These are phyloP conservation scores for Clupea harengus DNA, from an alignment of 2,113 vertebrate genomes.

Conservation along the genomic window DNA sequence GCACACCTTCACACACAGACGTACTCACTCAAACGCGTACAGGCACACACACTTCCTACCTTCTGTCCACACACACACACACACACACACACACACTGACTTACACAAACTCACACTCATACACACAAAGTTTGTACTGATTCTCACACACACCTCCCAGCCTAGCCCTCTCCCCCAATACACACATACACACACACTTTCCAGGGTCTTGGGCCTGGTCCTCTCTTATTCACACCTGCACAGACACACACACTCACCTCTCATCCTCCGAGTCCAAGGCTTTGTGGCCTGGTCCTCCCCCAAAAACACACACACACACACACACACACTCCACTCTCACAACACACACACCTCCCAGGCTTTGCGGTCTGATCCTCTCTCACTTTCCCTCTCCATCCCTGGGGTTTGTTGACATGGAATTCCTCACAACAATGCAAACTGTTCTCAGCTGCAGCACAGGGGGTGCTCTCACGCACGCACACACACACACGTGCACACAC, in stretches of 20 bases:
- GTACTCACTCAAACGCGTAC: neutral
- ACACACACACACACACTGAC: neutral
- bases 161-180: neutral
- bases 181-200: neutral
- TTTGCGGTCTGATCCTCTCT: neutral
- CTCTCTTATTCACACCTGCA: neutral
- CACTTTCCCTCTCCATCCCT: slow-evolving; percentile 41
- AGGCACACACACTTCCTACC: neutral
- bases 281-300: neutral
- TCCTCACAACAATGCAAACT: slow-evolving; percentile 58
- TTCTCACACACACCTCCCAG: neutral
- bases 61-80: neutral
- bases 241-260: neutral
- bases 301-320: neutral
- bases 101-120: slow-evolving; percentile 10
- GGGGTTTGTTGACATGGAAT: slow-evolving; percentile 59
- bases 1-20: neutral
- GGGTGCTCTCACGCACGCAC: neutral
- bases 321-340: neutral
- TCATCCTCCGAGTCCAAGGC: neutral
- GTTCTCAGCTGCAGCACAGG: slow-evolving; percentile 35
- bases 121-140: neutral
- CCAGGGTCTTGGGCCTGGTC: neutral
- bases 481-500: neutral
- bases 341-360: slow-evolving; percentile 8